phyloP scores from a whole-genome alignment of 2,797 vertebrate species.

The Rhincodon typus region DNA sequence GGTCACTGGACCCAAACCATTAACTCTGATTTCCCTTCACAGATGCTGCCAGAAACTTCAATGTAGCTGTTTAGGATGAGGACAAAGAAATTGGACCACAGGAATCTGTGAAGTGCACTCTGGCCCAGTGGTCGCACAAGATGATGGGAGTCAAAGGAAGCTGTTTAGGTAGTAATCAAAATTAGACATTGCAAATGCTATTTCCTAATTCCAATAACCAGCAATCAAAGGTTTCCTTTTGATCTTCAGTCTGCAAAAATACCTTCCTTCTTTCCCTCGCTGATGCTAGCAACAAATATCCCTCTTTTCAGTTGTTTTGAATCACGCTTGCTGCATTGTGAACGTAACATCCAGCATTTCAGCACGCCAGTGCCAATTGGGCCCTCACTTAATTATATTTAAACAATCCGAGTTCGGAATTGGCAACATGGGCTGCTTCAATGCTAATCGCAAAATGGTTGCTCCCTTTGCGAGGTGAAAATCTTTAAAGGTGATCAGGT shows the following conservation, averaged over 20 bases:
- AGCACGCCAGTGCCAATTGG: background rate
- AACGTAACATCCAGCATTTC: background rate
- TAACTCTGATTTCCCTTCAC: too few relatives aligned
- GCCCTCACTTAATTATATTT: background rate
- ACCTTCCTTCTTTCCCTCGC: background rate
- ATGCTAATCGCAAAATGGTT: background rate
- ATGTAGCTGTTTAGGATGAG: background rate
- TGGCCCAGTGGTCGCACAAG: background rate
- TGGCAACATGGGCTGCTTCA: background rate
- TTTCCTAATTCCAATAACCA: background rate
- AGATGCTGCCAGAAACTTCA: background rate
- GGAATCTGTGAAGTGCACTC: background rate
- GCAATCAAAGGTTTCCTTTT: background rate
- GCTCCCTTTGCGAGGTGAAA: too few relatives aligned
- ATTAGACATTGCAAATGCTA: background rate
- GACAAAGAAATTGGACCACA: background rate
- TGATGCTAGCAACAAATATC: background rate
- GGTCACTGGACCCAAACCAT: too few relatives aligned
- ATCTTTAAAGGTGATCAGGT: background rate
- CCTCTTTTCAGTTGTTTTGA: background rate
- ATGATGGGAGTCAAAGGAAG: background rate
- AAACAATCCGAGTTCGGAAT: background rate
- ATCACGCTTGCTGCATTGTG: background rate
- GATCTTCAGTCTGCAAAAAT: background rate
- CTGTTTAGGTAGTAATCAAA: background rate